Conservation (phyloP, 1,140 invertebrate genomes). For the Pemphigus obesinymphae region DNA sequence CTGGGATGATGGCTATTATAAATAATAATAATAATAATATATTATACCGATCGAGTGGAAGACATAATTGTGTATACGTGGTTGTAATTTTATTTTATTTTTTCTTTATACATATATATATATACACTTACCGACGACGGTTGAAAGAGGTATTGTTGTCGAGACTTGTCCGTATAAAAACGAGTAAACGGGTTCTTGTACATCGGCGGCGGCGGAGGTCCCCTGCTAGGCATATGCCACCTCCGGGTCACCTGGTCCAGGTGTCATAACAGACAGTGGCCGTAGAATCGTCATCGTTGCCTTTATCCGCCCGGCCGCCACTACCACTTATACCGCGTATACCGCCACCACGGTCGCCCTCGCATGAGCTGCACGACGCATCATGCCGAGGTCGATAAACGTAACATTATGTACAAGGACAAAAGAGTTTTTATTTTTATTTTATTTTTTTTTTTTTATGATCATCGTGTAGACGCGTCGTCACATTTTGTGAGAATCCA, state of each 20-base stretch:
- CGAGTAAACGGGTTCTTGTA: slow-evolving; percentile 15
- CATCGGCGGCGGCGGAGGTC: not conserved
- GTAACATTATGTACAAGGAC: too few relatives aligned
- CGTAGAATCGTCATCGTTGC: slow-evolving; percentile 4
- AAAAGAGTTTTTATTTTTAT: too few relatives aligned
- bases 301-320: not conserved
- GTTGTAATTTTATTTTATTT: not conserved
- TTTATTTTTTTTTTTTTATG: too few relatives aligned
- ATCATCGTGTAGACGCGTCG: too few relatives aligned
- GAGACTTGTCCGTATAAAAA: slow-evolving; percentile 11
- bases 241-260: slow-evolving; percentile 38
- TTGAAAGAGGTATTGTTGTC: not conserved
- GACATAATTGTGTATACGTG: not conserved
- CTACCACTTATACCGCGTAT: not conserved
- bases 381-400: slow-evolving; percentile 26
- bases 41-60: not conserved
- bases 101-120: not conserved
- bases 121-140: not conserved
- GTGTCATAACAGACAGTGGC: slow-evolving; percentile 34
- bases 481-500: too few relatives aligned
- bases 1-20: too few relatives aligned
- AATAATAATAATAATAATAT: too few relatives aligned
- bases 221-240: slow-evolving; percentile 27
- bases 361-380: too few relatives aligned
- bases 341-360: too few relatives aligned